Percentiles rank a stretch among this genome's conserved stretches.
These are phyloP conservation scores for Mionectes macconnelli DNA, from an alignment of 2,113 vertebrate species.

Conservation along the genomic window DNA sequence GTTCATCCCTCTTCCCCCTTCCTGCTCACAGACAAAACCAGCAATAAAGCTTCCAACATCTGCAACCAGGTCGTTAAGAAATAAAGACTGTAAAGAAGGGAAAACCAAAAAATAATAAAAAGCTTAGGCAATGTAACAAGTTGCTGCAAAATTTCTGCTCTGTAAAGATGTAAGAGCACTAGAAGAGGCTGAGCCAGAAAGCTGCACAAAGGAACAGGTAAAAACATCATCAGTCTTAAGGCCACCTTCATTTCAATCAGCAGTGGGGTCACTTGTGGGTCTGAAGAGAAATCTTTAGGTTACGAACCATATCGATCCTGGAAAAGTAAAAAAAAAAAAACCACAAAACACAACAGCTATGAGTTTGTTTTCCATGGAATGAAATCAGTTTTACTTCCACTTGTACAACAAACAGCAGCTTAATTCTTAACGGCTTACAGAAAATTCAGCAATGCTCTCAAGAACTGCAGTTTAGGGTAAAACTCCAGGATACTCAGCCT, in stretches of 20 bases:
- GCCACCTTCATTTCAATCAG: background rate
- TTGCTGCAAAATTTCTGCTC: background rate
- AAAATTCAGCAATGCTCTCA: background rate
- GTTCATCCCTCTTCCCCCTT: background rate
- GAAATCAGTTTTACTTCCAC: background rate
- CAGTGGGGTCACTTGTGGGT: background rate
- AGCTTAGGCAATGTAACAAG: background rate
- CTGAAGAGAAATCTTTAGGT: background rate
- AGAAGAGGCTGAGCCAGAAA: background rate
- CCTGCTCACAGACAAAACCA: background rate
- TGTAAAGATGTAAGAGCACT: background rate
- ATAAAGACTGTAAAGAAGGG: background rate
- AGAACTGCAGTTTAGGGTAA: background rate
- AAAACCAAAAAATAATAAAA: background rate
- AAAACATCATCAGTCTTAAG: slow-evolving; percentile 46
- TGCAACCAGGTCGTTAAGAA: background rate
- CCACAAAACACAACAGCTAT: no score
- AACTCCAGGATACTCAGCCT: background rate
- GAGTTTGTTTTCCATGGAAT: background rate
- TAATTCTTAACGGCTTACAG: background rate
- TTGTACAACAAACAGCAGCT: background rate
- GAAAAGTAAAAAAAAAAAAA: background rate
- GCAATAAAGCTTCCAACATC: background rate
- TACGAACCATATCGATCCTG: slow-evolving; percentile 80
- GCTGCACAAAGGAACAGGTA: background rate